These are phyloP conservation scores for Polyergus mexicanus DNA, from an alignment of 1,140 invertebrate genomes.

Conservation along the genomic window DNA sequence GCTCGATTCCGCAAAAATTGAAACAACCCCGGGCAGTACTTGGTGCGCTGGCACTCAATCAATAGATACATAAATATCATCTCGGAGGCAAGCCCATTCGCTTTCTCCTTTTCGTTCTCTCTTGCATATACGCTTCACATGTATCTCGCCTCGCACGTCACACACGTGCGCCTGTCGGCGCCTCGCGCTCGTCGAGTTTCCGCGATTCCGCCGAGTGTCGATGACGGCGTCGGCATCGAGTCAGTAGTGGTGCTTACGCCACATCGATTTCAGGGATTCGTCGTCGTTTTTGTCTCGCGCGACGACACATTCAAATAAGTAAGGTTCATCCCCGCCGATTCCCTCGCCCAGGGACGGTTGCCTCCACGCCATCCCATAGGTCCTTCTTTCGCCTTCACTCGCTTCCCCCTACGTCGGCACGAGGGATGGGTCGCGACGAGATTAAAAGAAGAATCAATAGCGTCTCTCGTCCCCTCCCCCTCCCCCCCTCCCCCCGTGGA, in stretches of 20 bases:
- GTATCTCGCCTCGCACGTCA: slow-evolving; percentile 5
- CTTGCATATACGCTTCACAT: slow-evolving; percentile 4
- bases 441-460: slow-evolving; percentile 86
- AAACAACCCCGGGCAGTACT: slow-evolving; percentile 29
- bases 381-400: slow-evolving; percentile 58
- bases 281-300: slow-evolving; percentile 84
- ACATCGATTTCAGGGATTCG: slow-evolving; percentile 84
- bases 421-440: slow-evolving; percentile 84
- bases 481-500: slow-evolving; percentile 52
- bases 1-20: slow-evolving; percentile 40
- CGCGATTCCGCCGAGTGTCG: slow-evolving; percentile 62
- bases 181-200: slow-evolving; percentile 34
- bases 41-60: slow-evolving; percentile 63
- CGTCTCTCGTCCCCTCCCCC: slow-evolving; percentile 67
- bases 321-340: slow-evolving; percentile 68
- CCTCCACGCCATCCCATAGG: slow-evolving; percentile 10
- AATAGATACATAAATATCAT: slow-evolving; percentile 74
- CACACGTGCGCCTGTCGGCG: slow-evolving; percentile 25
- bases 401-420: slow-evolving; percentile 69
- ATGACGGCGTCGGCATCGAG: slow-evolving; percentile 59
- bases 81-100: slow-evolving; percentile 4
- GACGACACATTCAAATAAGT: slow-evolving; percentile 86
- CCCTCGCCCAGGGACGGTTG: slow-evolving; percentile 28
- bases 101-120: neutral
- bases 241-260: slow-evolving; percentile 63